Evolutionary conservation across 2,888 invertebrate species (phyloP).

Genomic region (Acleris sparsana): DNA sequence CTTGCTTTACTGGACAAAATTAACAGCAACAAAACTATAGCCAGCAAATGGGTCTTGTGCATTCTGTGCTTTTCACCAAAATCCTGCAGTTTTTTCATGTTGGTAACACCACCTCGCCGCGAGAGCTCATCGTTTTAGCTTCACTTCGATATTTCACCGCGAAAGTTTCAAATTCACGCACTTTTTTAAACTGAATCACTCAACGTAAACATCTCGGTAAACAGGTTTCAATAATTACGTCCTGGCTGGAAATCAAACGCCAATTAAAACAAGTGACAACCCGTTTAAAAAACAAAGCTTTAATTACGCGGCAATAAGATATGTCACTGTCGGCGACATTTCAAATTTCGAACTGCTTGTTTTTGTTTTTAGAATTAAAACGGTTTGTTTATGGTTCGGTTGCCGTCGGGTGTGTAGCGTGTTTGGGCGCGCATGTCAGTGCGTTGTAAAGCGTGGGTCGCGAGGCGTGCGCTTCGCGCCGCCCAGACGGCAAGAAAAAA

Average conservation of each 20-base stretch:
- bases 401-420: slow-evolving; percentile 70
- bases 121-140: slow-evolving; percentile 71
- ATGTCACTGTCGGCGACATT: slow-evolving; percentile 41
- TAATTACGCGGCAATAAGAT: slow-evolving; percentile 38
- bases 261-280: slow-evolving; percentile 41
- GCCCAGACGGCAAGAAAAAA: slow-evolving; percentile 77
- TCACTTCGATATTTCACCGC: slow-evolving; percentile 52
- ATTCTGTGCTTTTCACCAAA: slow-evolving; percentile 68
- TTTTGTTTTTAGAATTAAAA: slow-evolving; percentile 44
- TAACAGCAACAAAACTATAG: slow-evolving; percentile 67
- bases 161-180: slow-evolving; percentile 45
- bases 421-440: slow-evolving; percentile 61
- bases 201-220: slow-evolving; percentile 27
- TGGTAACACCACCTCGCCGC: slow-evolving; percentile 74
- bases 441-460: slow-evolving; percentile 75
- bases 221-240: slow-evolving; percentile 37
- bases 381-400: slow-evolving; percentile 61
- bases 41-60: slow-evolving; percentile 64
- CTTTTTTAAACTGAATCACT: slow-evolving; percentile 27
- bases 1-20: slow-evolving; percentile 71
- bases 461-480: slow-evolving; percentile 75
- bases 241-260: slow-evolving; percentile 39
- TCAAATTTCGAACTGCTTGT: slow-evolving; percentile 43
- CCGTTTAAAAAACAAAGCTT: slow-evolving; percentile 38
- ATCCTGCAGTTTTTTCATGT: slow-evolving; percentile 69